Evolutionary conservation across 2,797 vertebrate genomes (phyloP).

Genomic region (Mastacembelus armatus): DNA sequence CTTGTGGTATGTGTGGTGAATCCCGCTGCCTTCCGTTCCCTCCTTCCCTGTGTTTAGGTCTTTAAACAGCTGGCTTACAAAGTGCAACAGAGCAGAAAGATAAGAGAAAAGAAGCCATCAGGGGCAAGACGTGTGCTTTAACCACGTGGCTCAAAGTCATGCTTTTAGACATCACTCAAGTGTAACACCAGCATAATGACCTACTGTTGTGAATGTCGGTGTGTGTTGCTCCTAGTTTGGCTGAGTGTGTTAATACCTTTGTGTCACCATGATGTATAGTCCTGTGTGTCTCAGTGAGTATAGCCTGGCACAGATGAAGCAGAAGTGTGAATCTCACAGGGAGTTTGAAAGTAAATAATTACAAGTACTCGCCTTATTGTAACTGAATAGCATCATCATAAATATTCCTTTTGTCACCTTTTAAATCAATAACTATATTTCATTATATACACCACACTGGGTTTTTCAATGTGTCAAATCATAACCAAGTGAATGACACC

Average conservation of each 20-base stretch:
- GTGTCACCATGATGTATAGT: constrained; percentile 51
- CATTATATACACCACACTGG: too few species aligned
- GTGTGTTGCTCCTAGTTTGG: constrained; percentile 37
- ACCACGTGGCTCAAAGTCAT: constrained; percentile 43
- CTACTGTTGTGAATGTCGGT: constrained; percentile 54
- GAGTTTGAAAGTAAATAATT: constrained; percentile 1
- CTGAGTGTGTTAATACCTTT: constrained; percentile 48
- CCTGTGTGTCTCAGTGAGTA: constrained; percentile 14
- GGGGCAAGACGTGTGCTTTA: constrained; percentile 21
- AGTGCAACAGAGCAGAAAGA: constrained; percentile 65
- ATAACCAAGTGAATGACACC: too few species aligned
- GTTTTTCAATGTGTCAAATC: too few species aligned
- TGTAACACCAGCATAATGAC: constrained; percentile 53
- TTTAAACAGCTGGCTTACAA: constrained; percentile 43
- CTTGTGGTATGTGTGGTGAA: constrained; percentile 65
- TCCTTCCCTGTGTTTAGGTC: constrained; percentile 33
- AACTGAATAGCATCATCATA: background rate
- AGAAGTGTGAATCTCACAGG: background rate
- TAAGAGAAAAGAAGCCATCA: constrained; percentile 47
- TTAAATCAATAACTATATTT: background rate
- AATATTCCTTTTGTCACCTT: background rate
- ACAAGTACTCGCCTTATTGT: background rate
- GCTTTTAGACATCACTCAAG: constrained; percentile 41
- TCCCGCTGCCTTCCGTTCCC: constrained; percentile 25
- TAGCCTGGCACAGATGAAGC: constrained; percentile 22